Evolutionary conservation across 2,113 vertebrate species (phyloP).

Genomic region (Bufo gargarizans): DNA sequence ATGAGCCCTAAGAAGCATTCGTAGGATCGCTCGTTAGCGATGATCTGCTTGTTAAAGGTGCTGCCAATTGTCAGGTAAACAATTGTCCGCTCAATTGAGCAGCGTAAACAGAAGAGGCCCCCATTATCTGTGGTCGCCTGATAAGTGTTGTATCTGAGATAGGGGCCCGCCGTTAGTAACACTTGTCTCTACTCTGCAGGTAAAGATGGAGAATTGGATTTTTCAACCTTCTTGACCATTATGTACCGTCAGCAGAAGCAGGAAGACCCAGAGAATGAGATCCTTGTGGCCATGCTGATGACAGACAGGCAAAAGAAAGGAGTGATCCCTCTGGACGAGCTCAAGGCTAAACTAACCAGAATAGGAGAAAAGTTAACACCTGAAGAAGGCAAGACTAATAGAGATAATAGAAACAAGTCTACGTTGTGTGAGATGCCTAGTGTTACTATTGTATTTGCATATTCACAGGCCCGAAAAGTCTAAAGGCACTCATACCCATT

Average conservation of each 20-base stretch:
- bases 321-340: conserved; percentile 77
- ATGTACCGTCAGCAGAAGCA: conserved; percentile 92
- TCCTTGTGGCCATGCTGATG: conserved; percentile 89
- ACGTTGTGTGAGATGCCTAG: background rate
- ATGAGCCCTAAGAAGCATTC: no score
- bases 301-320: conserved; percentile 87
- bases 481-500: no score
- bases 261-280: conserved; percentile 87
- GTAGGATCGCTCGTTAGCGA: no score
- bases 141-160: no score
- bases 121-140: no score
- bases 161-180: background rate
- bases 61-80: no score
- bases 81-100: no score
- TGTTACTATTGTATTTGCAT: background rate
- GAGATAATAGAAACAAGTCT: background rate
- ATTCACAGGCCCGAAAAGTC: no score
- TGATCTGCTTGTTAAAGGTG: no score
- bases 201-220: conserved; percentile 85
- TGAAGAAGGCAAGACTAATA: conserved; percentile 82
- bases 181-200: conserved; percentile 67
- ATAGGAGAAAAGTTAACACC: conserved; percentile 90
- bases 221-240: conserved; percentile 91
- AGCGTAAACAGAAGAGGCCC: no score
- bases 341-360: conserved; percentile 85